Conservation (phyloP, 2,797 vertebrate species). For the Acanthurus lineatus region DNA sequence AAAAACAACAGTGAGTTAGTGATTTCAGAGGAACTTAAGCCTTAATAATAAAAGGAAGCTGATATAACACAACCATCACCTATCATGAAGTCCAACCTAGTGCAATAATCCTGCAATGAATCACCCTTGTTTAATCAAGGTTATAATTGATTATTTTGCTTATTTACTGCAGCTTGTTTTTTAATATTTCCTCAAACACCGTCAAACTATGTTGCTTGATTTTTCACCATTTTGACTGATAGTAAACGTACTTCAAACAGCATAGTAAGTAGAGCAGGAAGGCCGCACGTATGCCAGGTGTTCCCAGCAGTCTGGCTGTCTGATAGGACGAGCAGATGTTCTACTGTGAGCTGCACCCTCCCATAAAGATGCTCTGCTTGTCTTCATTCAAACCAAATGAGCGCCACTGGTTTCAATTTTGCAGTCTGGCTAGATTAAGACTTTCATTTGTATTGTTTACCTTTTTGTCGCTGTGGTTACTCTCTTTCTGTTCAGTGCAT, state of each 20-base stretch:
- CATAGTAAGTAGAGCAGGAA: conserved; percentile 47
- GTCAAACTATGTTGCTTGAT: too few relatives aligned
- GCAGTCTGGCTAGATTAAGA: conserved; percentile 12
- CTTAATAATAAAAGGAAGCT: not conserved
- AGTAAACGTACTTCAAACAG: conserved; percentile 45
- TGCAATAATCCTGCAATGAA: conserved; percentile 6
- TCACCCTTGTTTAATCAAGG: not conserved
- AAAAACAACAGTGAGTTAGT: not conserved
- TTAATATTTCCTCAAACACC: not conserved
- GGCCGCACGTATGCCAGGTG: conserved; percentile 47
- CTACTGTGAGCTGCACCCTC: conserved; percentile 24
- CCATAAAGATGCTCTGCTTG: conserved; percentile 37
- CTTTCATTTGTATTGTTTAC: conserved; percentile 6
- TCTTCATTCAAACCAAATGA: conserved; percentile 34
- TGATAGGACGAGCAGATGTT: conserved; percentile 62
- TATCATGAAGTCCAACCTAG: not conserved
- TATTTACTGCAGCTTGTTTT: not conserved
- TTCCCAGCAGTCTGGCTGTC: conserved; percentile 42
- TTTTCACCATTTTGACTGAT: conserved; percentile 18
- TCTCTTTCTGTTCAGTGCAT: not conserved
- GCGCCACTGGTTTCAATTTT: conserved; percentile 16
- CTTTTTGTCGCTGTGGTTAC: too few relatives aligned
- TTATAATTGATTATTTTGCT: not conserved
- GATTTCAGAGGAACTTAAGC: not conserved
- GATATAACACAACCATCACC: not conserved